These are phyloP conservation scores for Danio tinwini DNA, from an alignment of 2,797 vertebrate species.

Conservation along the genomic window DNA sequence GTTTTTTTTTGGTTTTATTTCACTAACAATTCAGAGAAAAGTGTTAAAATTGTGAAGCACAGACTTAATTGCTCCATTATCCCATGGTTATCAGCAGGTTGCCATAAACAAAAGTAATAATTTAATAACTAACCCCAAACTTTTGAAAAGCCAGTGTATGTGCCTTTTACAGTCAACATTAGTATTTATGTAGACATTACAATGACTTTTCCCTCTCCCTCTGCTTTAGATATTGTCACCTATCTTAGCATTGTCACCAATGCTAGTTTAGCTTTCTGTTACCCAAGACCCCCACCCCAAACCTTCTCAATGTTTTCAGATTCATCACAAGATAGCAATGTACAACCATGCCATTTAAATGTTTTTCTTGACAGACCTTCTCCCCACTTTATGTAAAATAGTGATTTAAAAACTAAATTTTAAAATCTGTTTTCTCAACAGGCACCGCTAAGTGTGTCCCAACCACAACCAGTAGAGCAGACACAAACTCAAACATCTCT, in stretches of 20 bases:
- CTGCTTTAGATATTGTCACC: neutral
- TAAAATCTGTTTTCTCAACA: conserved; percentile 60
- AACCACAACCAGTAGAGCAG: conserved; percentile 69
- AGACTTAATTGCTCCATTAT: too few relatives aligned
- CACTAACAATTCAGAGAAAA: too few relatives aligned
- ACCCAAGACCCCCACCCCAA: neutral
- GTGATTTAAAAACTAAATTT: too few relatives aligned
- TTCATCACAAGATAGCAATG: neutral
- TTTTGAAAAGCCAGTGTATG: neutral
- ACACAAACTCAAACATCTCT: conserved; percentile 60
- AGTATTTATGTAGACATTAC: neutral
- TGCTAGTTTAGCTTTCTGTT: neutral
- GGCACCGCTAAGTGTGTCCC: conserved; percentile 66
- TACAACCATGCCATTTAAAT: neutral
- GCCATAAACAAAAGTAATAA: neutral
- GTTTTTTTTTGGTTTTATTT: too few relatives aligned
- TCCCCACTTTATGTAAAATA: neutral
- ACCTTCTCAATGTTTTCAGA: conserved; percentile 15
- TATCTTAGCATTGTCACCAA: neutral
- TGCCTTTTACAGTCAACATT: neutral
- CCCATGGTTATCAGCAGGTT: too few relatives aligned
- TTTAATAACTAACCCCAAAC: neutral
- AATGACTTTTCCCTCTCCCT: neutral
- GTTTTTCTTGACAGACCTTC: neutral
- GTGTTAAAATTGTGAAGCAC: too few relatives aligned